Evolutionary conservation across 2,797 vertebrate genomes (phyloP).

Genomic region (Cyprinodon diabolis): DNA sequence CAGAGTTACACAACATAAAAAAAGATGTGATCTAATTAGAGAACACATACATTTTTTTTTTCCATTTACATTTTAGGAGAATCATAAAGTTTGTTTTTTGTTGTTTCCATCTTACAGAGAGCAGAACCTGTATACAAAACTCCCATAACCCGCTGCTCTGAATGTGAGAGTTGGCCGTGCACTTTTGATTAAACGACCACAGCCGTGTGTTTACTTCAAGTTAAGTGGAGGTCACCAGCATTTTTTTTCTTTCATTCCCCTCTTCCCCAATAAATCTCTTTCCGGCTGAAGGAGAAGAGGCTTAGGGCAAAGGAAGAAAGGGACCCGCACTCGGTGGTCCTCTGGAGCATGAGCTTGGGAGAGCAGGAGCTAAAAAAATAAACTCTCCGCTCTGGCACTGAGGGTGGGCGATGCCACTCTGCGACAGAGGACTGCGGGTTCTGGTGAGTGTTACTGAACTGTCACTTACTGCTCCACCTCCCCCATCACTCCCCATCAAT

Average conservation of each 20-base stretch:
- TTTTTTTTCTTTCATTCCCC: constrained; percentile 58
- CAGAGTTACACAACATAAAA: constrained; percentile 19
- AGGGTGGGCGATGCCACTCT: constrained; percentile 96
- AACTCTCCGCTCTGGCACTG: constrained; percentile 92
- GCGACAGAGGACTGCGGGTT: constrained; percentile 82
- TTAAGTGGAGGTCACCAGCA: constrained; percentile 78
- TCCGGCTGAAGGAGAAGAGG: constrained; percentile 62
- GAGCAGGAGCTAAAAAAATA: constrained; percentile 92
- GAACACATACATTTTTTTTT: not conserved
- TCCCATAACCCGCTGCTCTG: constrained; percentile 53
- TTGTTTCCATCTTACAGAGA: constrained; percentile 27
- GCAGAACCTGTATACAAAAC: constrained; percentile 52
- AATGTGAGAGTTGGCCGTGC: constrained; percentile 55
- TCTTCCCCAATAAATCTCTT: constrained; percentile 73
- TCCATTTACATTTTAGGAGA: not conserved
- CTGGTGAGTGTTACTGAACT: constrained; percentile 95
- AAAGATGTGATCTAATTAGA: constrained; percentile 10
- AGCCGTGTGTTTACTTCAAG: constrained; percentile 72
- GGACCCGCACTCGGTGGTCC: constrained; percentile 90
- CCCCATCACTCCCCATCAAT: constrained; percentile 58
- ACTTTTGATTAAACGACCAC: constrained; percentile 76
- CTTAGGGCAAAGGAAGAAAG: constrained; percentile 53
- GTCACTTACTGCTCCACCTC: constrained; percentile 79
- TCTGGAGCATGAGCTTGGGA: constrained; percentile 79
- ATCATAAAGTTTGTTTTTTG: constrained; percentile 3